Evolutionary conservation across 2,888 invertebrate species (phyloP).

Genomic region (Drosophila gaucha): DNA sequence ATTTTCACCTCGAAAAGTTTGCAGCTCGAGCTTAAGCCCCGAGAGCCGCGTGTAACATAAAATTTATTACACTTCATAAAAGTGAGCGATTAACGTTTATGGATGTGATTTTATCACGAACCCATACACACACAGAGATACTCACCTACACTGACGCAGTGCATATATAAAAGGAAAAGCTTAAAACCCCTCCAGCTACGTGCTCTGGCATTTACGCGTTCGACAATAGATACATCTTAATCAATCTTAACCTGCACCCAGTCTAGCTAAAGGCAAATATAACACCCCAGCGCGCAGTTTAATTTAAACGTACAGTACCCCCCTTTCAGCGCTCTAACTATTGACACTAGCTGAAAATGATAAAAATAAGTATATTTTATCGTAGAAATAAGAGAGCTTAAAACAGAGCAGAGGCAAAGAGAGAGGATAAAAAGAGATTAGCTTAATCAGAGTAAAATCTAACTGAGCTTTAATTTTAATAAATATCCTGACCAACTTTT

Average conservation of each 20-base stretch:
- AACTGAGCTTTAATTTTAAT: neutral
- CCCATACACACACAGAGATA: conserved; percentile 10
- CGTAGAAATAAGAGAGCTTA: neutral
- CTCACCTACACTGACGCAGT: neutral
- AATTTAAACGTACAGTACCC: conserved; percentile 30
- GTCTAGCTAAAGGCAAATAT: conserved; percentile 10
- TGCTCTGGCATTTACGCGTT: conserved; percentile 61
- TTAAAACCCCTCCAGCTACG: conserved; percentile 42
- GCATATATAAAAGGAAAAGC: conserved; percentile 19
- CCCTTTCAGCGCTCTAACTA: neutral
- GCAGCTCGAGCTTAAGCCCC: neutral
- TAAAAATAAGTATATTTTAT: neutral
- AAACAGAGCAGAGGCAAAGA: neutral
- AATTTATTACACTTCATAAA: conserved; percentile 81
- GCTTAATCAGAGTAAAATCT: too few relatives aligned
- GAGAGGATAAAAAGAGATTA: fast-evolving
- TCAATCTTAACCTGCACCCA: conserved; percentile 62
- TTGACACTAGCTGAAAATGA: conserved; percentile 21
- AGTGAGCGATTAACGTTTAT: conserved; percentile 79
- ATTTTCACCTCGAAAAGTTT: conserved; percentile 3
- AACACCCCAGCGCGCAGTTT: conserved; percentile 1
- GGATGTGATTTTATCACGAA: conserved; percentile 80
- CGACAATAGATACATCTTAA: conserved; percentile 78
- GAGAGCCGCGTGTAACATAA: conserved; percentile 44
- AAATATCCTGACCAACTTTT: neutral